Conservation (phyloP, 2,797 vertebrate species). For the Chloroceryle amazona region DNA sequence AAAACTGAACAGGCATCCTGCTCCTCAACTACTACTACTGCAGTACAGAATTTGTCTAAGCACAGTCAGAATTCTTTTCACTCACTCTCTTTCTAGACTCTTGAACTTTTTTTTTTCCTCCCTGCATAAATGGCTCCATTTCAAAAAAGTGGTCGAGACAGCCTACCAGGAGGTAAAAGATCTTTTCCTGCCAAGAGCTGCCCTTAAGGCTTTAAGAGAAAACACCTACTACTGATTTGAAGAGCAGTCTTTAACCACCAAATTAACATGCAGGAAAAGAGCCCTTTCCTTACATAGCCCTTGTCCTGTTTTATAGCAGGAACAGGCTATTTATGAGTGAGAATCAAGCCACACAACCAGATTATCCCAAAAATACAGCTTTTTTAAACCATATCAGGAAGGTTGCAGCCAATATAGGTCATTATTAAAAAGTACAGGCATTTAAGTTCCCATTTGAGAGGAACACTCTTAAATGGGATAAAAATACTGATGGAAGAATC, state of each 20-base stretch:
- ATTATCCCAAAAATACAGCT: not conserved
- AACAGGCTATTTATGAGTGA: not conserved
- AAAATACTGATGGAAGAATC: not conserved
- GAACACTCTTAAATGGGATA: not conserved
- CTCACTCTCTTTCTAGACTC: not conserved
- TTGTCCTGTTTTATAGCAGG: not conserved
- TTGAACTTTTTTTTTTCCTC: fast-evolving
- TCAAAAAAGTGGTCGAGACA: not conserved
- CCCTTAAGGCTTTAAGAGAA: not conserved
- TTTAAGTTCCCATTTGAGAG: not conserved
- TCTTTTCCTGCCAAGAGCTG: not conserved
- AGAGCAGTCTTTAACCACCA: not conserved
- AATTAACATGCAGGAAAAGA: not conserved
- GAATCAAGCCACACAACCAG: not conserved
- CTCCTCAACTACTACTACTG: not conserved
- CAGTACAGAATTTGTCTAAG: not conserved
- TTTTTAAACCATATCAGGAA: not conserved
- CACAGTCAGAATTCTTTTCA: not conserved
- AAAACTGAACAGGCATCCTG: not conserved
- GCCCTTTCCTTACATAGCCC: not conserved
- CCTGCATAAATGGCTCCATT: not conserved
- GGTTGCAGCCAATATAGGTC: not conserved
- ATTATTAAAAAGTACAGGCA: not conserved
- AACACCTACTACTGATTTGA: not conserved
- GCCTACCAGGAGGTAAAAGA: not conserved